These are phyloP conservation scores for Adelognathus sp. DNA, from an alignment of 2,888 invertebrate species.

Conservation along the genomic window DNA sequence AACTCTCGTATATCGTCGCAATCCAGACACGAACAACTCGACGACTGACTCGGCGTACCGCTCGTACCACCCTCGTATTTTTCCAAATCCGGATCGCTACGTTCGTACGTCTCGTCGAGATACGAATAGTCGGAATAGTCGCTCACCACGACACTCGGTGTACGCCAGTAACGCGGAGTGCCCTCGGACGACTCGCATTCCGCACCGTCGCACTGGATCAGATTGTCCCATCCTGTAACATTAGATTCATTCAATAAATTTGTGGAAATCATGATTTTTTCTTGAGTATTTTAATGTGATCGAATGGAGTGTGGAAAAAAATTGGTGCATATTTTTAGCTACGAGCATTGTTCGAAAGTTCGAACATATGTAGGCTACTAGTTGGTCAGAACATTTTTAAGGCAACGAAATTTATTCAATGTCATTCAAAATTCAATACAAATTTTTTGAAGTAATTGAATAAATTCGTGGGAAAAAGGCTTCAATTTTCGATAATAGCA, in stretches of 20 bases:
- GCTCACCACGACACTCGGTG: constrained; percentile 93
- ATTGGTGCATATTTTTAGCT: too few relatives aligned
- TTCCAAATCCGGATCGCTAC: constrained; percentile 75
- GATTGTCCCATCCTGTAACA: constrained; percentile 71
- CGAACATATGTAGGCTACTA: too few relatives aligned
- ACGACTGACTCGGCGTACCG: constrained; percentile 73
- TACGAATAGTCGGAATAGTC: constrained; percentile 90
- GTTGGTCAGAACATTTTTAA: too few relatives aligned
- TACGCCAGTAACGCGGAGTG: constrained; percentile 85
- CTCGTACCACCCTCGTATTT: constrained; percentile 72
- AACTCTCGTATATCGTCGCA: constrained; percentile 74
- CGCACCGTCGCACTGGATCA: constrained; percentile 67
- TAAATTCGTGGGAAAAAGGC: too few relatives aligned
- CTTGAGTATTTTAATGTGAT: neutral
- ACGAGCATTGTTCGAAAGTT: too few relatives aligned
- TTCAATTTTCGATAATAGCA: too few relatives aligned
- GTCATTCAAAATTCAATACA: too few relatives aligned
- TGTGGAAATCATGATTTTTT: neutral
- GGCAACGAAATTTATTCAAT: too few relatives aligned
- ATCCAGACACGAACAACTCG: constrained; percentile 78
- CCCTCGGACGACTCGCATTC: constrained; percentile 73
- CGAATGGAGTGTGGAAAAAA: neutral
- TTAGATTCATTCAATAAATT: neutral
- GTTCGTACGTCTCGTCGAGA: constrained; percentile 75
- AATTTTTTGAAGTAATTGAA: too few relatives aligned